Evolutionary conservation across 2,888 invertebrate species (phyloP), one percentile per base, ranked within the genome.

Genomic region (Gerris lacustris): DNA sequence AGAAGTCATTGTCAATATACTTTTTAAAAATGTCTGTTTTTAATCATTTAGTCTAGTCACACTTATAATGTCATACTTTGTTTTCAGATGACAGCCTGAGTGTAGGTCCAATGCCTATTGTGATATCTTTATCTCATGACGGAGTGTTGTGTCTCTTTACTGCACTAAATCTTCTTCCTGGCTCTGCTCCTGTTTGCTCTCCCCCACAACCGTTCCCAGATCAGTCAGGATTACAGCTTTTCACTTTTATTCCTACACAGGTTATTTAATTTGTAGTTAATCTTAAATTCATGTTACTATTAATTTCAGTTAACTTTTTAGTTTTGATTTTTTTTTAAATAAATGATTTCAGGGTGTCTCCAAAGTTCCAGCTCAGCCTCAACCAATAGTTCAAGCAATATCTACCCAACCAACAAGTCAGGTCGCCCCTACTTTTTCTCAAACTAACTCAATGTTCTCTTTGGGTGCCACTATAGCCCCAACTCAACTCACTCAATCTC

Each of bases 131-230:
- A 9, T 88, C 91, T 0, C 88, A 92, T 71, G 86, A 88, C 64
- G 94, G 94, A 0, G 82, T 89, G 15, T 83, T 96, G 44, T 87
- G 89, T 0, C 84, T 89, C 6, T 95, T 90, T 81, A 86, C 91
- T 78, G 84, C 92, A 68, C 83, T 92, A 6, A 91, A 92, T 81
- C 79, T 89, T 67, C 83, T 84, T 68, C 82, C 85, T 0, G 84
- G 84, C 63, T 84, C 84, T 0, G 81, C 84, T 0, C 81, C 82
- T 69, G 78, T 91, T 43, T 91, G 91, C 78, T 81, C 83, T 0
- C 85, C 88, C 7, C 86, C 88, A 0, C 83, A 85, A 69, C 81
- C 79, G 1, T 73, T 85, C 0, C 75, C 79, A 2, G 82, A 82
- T 73, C 76, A 76, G 6, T 79, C 80, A 0, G 81, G 80, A 0